Evolutionary conservation across 1,140 invertebrate species (phyloP).

Genomic region (Eulimnadia texana): DNA sequence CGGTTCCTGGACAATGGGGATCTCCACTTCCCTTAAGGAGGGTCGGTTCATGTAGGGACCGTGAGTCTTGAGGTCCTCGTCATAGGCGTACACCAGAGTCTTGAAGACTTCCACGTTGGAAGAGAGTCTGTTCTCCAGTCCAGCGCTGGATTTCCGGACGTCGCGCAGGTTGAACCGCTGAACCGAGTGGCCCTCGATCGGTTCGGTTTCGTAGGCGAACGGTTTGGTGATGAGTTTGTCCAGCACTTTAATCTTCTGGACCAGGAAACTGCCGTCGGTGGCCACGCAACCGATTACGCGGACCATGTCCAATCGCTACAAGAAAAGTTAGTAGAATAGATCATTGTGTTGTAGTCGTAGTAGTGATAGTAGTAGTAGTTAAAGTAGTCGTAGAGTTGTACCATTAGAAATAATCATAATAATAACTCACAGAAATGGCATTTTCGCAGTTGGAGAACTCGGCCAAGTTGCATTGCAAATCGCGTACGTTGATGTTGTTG

Average conservation of each 20-base stretch:
- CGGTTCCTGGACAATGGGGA: background rate
- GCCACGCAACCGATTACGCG: constrained; percentile 12
- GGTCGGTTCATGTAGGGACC: constrained; percentile 11
- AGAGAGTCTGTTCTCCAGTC: background rate
- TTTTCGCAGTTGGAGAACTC: constrained; percentile 7
- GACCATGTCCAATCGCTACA: constrained; percentile 2
- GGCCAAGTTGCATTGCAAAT: constrained; percentile 1
- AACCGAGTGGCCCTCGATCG: constrained; percentile 8
- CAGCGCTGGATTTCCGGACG: constrained; percentile 2
- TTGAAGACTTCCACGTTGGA: background rate
- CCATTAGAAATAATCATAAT: background rate
- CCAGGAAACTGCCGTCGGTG: constrained; percentile 10
- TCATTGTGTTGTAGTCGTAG: too few relatives aligned
- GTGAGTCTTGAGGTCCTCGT: constrained; percentile 5
- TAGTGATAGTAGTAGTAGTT: too few relatives aligned
- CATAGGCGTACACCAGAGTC: constrained; percentile 9
- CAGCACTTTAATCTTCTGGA: constrained; percentile 12
- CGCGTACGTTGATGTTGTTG: constrained; percentile 12
- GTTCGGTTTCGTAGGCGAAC: constrained; percentile 16
- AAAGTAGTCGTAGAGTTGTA: background rate
- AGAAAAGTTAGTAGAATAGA: too few relatives aligned
- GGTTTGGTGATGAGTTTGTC: constrained; percentile 11
- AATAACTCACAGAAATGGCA: background rate
- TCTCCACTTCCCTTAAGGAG: background rate
- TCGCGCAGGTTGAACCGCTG: constrained; percentile 6